Percentiles rank a stretch among this genome's conserved stretches.
These are phyloP conservation scores for Sphaerodactylus townsendi DNA, from an alignment of 2,113 vertebrate genomes.

Conservation along the genomic window DNA sequence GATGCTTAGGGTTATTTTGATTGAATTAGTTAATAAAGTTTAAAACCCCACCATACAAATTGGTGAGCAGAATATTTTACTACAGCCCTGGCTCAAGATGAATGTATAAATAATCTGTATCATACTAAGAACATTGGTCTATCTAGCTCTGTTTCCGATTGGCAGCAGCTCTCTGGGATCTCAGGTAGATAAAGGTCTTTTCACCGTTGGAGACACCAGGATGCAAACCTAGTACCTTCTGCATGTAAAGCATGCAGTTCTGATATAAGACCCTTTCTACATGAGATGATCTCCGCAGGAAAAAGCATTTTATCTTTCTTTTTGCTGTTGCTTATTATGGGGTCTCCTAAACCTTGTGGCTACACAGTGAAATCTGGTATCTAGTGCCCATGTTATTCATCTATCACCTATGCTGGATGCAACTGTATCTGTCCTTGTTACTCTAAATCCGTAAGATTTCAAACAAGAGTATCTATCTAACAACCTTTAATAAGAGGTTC, in stretches of 20 bases:
- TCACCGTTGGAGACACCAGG: too few relatives aligned
- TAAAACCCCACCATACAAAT: background rate
- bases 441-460: background rate
- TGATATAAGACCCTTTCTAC: background rate
- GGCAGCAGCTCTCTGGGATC: too few relatives aligned
- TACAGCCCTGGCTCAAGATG: too few relatives aligned
- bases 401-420: rapidly evolving
- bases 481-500: background rate
- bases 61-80: slow-evolving; percentile 10
- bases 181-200: too few relatives aligned
- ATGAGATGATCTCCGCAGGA: background rate
- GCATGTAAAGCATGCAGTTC: background rate
- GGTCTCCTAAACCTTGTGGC: background rate
- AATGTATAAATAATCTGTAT: too few relatives aligned
- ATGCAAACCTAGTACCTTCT: too few relatives aligned
- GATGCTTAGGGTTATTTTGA: background rate
- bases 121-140: too few relatives aligned
- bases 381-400: background rate
- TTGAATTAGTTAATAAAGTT: rapidly evolving
- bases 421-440: background rate
- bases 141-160: too few relatives aligned
- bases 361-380: background rate
- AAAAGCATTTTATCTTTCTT: slow-evolving; percentile 5
- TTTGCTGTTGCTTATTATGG: background rate
- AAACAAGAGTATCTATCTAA: background rate